These are phyloP conservation scores for Clepsis dumicolana DNA, from an alignment of 2,888 invertebrate genomes.

Conservation along the genomic window DNA sequence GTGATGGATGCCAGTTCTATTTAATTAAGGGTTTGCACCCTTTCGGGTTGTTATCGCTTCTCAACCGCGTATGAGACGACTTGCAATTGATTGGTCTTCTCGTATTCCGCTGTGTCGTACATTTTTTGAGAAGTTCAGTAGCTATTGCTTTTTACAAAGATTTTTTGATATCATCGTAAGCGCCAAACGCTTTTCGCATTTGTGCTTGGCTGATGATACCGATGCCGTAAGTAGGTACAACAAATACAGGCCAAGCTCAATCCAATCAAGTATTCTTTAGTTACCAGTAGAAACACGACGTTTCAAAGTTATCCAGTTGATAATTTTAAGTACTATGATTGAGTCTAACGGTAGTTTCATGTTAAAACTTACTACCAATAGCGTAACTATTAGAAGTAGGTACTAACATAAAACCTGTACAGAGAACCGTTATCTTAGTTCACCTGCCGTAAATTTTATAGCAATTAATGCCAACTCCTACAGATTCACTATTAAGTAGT, in stretches of 20 bases:
- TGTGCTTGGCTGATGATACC: too few relatives aligned
- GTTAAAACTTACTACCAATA: background rate
- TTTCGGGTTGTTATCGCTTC: slow-evolving; percentile 21
- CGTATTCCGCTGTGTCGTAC: background rate
- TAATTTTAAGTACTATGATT: too few relatives aligned
- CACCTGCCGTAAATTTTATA: slow-evolving; percentile 3
- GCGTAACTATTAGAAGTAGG: background rate
- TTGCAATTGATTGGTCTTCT: slow-evolving; percentile 7
- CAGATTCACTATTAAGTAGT: background rate
- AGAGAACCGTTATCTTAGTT: background rate
- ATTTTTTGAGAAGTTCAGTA: too few relatives aligned
- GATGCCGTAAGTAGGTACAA: too few relatives aligned
- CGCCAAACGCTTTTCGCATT: too few relatives aligned
- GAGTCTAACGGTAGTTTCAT: too few relatives aligned
- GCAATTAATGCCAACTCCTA: background rate
- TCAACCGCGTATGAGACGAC: slow-evolving; percentile 5
- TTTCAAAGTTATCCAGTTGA: too few relatives aligned
- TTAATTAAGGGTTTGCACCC: slow-evolving; percentile 35
- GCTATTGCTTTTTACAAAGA: too few relatives aligned
- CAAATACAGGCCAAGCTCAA: too few relatives aligned
- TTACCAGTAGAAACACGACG: too few relatives aligned
- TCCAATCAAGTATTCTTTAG: too few relatives aligned
- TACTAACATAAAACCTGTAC: background rate
- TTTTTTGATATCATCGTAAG: too few relatives aligned
- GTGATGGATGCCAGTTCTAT: slow-evolving; percentile 19